These are phyloP conservation scores for Pyrrhopygopsis socrates DNA, from an alignment of 2,888 invertebrate genomes.

Conservation along the genomic window DNA sequence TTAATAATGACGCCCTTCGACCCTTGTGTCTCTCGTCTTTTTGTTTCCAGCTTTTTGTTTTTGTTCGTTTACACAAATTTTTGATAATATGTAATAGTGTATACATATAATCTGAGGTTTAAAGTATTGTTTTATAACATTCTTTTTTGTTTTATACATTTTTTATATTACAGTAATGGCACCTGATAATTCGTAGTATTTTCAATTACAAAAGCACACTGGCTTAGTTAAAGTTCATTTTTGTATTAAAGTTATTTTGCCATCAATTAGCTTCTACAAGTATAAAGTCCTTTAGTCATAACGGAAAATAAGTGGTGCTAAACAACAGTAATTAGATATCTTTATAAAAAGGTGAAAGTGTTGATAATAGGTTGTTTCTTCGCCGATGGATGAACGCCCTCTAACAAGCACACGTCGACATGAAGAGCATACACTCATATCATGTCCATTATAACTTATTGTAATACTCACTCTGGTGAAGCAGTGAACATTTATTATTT, in stretches of 20 bases:
- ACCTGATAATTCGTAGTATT: too few species aligned
- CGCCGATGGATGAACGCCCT: conserved; percentile 17
- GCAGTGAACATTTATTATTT: too few species aligned
- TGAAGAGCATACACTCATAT: conserved; percentile 18
- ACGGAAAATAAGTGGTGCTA: too few species aligned
- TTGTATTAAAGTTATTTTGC: too few species aligned
- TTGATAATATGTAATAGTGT: background rate
- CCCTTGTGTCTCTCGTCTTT: conserved; percentile 27
- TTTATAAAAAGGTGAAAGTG: background rate
- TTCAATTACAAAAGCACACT: too few species aligned
- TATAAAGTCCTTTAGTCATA: too few species aligned
- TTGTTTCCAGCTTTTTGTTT: conserved; percentile 19
- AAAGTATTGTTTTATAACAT: too few species aligned
- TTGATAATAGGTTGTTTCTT: background rate
- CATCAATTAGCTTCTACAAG: too few species aligned
- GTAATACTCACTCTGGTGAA: background rate
- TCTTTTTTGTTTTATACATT: too few species aligned
- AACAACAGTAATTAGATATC: background rate
- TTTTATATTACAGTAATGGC: too few species aligned
- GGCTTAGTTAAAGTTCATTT: too few species aligned
- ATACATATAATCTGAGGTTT: too few species aligned
- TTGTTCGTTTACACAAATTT: background rate
- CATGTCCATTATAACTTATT: conserved; percentile 20
- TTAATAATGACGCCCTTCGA: conserved; percentile 39
- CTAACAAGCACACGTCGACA: background rate